These are phyloP conservation scores for Aspiorhynchus laticeps DNA, from an alignment of 2,113 vertebrate species.

Conservation along the genomic window DNA sequence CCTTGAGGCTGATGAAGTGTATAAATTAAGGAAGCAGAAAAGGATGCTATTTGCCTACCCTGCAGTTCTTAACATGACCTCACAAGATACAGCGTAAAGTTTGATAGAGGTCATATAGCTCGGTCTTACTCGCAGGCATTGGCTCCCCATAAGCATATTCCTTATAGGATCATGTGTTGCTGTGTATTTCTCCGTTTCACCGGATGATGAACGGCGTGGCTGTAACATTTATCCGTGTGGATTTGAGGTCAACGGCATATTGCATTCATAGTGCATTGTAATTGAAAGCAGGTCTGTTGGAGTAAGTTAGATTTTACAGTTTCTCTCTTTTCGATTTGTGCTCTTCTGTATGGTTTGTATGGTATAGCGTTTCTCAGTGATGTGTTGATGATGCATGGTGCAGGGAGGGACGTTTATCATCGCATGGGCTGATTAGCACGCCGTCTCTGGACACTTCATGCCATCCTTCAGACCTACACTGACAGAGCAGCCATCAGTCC, in stretches of 20 bases:
- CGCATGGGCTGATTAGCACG: slow-evolving; percentile 58
- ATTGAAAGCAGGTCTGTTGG: slow-evolving; percentile 16
- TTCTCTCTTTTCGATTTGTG: background rate
- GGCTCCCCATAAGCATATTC: background rate
- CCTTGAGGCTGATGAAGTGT: slow-evolving; percentile 24
- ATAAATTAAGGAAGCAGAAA: slow-evolving; percentile 19
- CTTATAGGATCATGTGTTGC: background rate
- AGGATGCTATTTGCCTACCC: background rate
- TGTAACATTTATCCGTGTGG: background rate
- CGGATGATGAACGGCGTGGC: background rate
- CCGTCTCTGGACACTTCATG: slow-evolving; percentile 52
- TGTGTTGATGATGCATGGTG: slow-evolving; percentile 62
- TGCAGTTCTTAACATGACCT: background rate
- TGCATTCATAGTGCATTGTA: background rate
- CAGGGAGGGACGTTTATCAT: slow-evolving; percentile 60
- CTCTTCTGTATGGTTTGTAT: background rate
- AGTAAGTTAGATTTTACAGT: background rate
- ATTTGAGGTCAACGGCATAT: slow-evolving; percentile 3
- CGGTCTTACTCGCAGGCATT: background rate
- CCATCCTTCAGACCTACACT: slow-evolving; percentile 28
- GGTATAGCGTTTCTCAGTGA: slow-evolving; percentile 29
- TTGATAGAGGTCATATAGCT: slow-evolving; percentile 16
- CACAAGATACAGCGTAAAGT: background rate
- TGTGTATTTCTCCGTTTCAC: background rate
- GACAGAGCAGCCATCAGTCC: background rate